A percentile compares a stretch with the other conserved stretches of the same genome.
phyloP scores from a whole-genome alignment of 2,888 invertebrate species.

The Mermis nigrescens region DNA sequence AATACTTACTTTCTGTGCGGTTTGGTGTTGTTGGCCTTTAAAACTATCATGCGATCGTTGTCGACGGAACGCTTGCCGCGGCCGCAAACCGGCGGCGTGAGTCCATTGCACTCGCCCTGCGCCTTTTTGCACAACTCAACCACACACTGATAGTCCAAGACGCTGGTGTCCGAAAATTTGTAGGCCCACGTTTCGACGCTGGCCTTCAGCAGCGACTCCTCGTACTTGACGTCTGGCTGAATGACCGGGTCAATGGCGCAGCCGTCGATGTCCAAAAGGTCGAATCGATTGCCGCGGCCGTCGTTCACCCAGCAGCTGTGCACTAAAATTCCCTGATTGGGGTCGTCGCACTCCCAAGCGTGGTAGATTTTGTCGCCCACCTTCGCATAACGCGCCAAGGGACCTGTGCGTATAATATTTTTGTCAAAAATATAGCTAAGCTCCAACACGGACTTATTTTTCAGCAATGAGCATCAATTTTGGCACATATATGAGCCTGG shows the following conservation, averaged over 20 bases:
- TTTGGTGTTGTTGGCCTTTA: neutral
- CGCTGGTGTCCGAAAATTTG: slow-evolving; percentile 26
- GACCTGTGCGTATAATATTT: too few relatives aligned
- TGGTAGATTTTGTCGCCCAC: slow-evolving; percentile 27
- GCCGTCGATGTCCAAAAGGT: slow-evolving; percentile 25
- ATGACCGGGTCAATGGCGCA: slow-evolving; percentile 27
- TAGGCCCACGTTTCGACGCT: slow-evolving; percentile 26
- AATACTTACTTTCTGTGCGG: too few relatives aligned
- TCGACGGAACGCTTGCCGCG: slow-evolving; percentile 11
- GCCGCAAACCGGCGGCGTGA: slow-evolving; percentile 23
- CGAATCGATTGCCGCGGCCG: slow-evolving; percentile 23
- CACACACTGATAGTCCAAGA: slow-evolving; percentile 26
- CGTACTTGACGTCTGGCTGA: slow-evolving; percentile 24
- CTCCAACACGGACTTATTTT: too few relatives aligned
- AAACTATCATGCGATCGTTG: slow-evolving; percentile 3
- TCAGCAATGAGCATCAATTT: too few relatives aligned
- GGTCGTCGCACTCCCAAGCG: slow-evolving; percentile 26
- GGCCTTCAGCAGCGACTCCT: slow-evolving; percentile 18
- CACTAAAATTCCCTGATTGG: slow-evolving; percentile 21
- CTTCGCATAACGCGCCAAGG: slow-evolving; percentile 18
- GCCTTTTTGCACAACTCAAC: slow-evolving; percentile 24
- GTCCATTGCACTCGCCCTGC: slow-evolving; percentile 23
- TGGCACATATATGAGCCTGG: too few relatives aligned
- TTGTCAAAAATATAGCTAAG: too few relatives aligned
- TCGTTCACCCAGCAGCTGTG: slow-evolving; percentile 28